Percentiles rank a stretch among this genome's conserved stretches.
These are phyloP conservation scores for Ectemnius cavifrons DNA, from an alignment of 2,888 invertebrate species.

Conservation along the genomic window DNA sequence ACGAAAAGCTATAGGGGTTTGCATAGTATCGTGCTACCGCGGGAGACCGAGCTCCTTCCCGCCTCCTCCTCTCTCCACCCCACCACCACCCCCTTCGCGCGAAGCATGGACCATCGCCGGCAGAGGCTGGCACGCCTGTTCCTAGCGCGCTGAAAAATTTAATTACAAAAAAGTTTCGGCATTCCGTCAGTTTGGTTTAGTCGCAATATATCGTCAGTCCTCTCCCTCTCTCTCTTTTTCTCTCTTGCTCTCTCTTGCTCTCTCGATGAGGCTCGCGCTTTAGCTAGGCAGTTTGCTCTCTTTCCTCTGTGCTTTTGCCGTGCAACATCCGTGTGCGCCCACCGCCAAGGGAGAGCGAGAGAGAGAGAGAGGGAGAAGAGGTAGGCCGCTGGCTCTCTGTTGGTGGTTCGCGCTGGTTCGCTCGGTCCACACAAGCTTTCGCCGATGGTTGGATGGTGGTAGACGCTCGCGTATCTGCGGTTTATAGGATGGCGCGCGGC, in stretches of 20 bases:
- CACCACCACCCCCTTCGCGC: constrained; percentile 12
- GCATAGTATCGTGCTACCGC: constrained; percentile 44
- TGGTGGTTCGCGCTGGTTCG: not conserved
- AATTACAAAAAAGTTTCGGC: constrained; percentile 78
- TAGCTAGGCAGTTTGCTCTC: not conserved
- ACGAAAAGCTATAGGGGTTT: constrained; percentile 41
- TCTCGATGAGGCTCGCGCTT: constrained; percentile 16
- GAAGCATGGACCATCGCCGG: constrained; percentile 4
- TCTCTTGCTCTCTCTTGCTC: constrained; percentile 21
- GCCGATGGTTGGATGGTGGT: constrained; percentile 19
- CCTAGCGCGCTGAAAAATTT: constrained; percentile 73
- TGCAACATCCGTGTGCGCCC: too few relatives aligned
- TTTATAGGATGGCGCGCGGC: constrained; percentile 66
- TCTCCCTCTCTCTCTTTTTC: constrained; percentile 25
- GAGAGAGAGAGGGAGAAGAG: too few relatives aligned
- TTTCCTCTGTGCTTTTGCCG: constrained; percentile 7
- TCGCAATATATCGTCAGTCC: constrained; percentile 64
- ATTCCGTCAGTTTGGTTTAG: constrained; percentile 77
- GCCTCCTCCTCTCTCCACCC: not conserved
- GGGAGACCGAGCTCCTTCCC: constrained; percentile 6
- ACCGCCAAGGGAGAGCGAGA: too few relatives aligned
- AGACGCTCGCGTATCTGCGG: constrained; percentile 72
- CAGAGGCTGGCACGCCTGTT: constrained; percentile 23
- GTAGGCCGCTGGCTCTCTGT: constrained; percentile 15
- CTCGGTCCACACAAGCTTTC: constrained; percentile 22